Evolutionary conservation across 2,797 vertebrate genomes (phyloP).

Genomic region (Pitangus sulphuratus): DNA sequence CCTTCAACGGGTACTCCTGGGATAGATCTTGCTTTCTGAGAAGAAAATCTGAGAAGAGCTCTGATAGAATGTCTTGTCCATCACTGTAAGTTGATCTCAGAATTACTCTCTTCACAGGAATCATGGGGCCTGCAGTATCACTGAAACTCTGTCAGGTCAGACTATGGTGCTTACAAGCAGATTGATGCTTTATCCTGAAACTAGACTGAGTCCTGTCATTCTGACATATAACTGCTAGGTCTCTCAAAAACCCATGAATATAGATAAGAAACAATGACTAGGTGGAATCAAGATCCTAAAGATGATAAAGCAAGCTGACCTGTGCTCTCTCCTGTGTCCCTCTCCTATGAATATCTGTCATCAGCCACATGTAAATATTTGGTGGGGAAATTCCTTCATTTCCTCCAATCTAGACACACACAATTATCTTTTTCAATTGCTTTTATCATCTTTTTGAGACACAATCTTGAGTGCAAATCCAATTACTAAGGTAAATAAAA

Average conservation of each 20-base stretch:
- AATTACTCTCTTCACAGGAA: slow-evolving; percentile 8
- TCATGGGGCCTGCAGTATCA: background rate
- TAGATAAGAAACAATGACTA: slow-evolving; percentile 7
- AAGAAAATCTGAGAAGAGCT: background rate
- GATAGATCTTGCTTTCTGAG: background rate
- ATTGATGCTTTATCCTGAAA: slow-evolving; percentile 40
- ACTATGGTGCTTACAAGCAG: background rate
- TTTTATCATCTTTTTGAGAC: background rate
- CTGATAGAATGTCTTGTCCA: background rate
- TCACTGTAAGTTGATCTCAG: background rate
- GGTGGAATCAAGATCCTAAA: background rate
- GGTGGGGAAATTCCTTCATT: background rate
- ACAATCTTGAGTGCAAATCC: background rate
- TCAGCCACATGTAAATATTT: background rate
- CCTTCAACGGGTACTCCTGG: background rate
- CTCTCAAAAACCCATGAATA: slow-evolving; percentile 18
- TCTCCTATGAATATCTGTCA: background rate
- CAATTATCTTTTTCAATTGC: background rate
- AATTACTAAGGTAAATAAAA: background rate
- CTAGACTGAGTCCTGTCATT: slow-evolving; percentile 5
- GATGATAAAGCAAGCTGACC: background rate
- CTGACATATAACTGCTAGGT: background rate
- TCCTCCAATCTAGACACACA: background rate
- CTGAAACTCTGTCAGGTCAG: slow-evolving; percentile 17
- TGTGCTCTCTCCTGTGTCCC: background rate